Evolutionary conservation across 2,113 vertebrate genomes (phyloP).

Genomic region (Pteruthius melanotis): DNA sequence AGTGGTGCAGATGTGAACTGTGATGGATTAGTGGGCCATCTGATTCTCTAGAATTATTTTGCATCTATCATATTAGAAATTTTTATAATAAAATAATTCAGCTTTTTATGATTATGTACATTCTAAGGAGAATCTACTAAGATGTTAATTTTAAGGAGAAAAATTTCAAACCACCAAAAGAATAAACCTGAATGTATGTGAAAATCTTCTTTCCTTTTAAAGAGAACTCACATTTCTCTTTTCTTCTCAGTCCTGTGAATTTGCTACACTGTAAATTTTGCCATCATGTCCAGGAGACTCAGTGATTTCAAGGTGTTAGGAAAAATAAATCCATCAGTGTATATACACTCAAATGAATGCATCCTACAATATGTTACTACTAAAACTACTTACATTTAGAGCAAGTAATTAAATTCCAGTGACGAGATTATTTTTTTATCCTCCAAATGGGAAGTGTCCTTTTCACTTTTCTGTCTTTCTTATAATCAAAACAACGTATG

Average conservation of each 20-base stretch:
- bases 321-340: not conserved
- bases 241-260: not conserved
- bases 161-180: not conserved
- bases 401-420: not conserved
- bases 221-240: not conserved
- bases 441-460: not conserved
- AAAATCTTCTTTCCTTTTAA: not conserved
- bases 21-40: not conserved
- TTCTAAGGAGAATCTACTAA: not conserved
- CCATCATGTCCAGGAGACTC: not conserved
- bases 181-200: not conserved
- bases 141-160: not conserved
- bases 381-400: not conserved
- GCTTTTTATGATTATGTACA: fast-evolving
- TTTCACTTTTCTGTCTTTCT: not conserved
- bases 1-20: not conserved
- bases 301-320: not conserved
- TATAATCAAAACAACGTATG: not conserved
- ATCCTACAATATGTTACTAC: not conserved
- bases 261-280: not conserved
- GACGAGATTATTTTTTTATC: not conserved
- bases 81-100: not conserved
- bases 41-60: not conserved
- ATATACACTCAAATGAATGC: not conserved
- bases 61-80: not conserved